Evolutionary conservation across 1,140 invertebrate species (phyloP).

Genomic region (Drosophila setifemur): DNA sequence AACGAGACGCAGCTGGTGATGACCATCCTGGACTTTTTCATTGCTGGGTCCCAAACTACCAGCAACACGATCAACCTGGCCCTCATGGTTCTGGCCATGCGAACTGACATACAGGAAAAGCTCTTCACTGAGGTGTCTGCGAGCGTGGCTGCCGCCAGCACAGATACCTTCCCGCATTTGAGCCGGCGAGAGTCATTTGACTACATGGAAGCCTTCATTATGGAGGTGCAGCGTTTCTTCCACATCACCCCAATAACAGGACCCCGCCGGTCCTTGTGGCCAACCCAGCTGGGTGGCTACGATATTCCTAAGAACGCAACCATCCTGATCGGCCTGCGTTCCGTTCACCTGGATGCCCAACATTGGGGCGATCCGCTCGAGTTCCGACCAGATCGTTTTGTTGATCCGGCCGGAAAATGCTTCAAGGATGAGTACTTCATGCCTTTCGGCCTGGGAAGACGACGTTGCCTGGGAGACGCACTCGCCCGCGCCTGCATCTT

Average conservation of each 20-base stretch:
- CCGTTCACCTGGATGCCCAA: constrained; percentile 86
- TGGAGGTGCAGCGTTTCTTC: constrained; percentile 86
- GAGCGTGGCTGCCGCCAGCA: constrained; percentile 4
- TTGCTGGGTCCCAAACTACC: constrained; percentile 89
- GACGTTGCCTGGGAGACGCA: constrained; percentile 90
- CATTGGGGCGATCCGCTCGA: constrained; percentile 87
- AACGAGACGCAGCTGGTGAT: constrained; percentile 88
- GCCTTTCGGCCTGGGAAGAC: constrained; percentile 88
- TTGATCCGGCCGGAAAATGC: constrained; percentile 81
- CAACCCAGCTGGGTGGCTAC: constrained; percentile 86
- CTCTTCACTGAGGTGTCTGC: constrained; percentile 86
- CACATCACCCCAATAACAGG: constrained; percentile 87
- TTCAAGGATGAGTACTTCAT: constrained; percentile 83
- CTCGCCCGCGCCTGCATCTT: constrained; percentile 89
- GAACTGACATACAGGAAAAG: constrained; percentile 87
- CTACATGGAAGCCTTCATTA: constrained; percentile 86
- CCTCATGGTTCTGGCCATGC: constrained; percentile 86
- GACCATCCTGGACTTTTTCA: constrained; percentile 88
- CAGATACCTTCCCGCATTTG: constrained; percentile 59
- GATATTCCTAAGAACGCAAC: constrained; percentile 87
- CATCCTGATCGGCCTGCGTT: constrained; percentile 86
- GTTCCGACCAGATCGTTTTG: constrained; percentile 89
- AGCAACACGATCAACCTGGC: constrained; percentile 88
- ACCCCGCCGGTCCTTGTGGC: constrained; percentile 85
- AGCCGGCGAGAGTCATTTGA: constrained; percentile 84